phyloP scores from a whole-genome alignment of 2,888 invertebrate species.

The Adela reaumurella region DNA sequence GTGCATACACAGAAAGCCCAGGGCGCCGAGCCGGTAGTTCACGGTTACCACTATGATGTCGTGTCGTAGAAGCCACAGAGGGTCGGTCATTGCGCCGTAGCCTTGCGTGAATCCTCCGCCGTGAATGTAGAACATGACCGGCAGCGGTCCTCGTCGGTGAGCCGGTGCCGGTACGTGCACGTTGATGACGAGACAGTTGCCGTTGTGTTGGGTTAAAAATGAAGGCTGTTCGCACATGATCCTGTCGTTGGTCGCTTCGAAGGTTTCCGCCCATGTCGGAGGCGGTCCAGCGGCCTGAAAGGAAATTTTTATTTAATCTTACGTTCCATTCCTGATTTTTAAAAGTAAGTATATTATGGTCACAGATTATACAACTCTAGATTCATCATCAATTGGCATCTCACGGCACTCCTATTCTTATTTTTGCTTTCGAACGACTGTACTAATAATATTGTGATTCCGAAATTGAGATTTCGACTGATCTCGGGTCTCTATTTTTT shows the following conservation, averaged over 20 bases:
- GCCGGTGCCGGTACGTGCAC: not conserved
- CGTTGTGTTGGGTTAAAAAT: not conserved
- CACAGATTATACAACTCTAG: no score
- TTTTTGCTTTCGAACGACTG: no score
- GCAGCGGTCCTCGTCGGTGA: not conserved
- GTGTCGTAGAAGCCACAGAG: not conserved
- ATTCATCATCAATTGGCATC: no score
- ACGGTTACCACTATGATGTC: conserved; percentile 3
- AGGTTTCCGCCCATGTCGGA: not conserved
- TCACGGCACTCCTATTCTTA: no score
- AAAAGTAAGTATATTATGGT: no score
- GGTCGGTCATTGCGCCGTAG: not conserved
- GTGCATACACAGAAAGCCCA: conserved; percentile 3
- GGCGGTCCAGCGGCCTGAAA: not conserved
- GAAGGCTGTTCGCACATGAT: not conserved
- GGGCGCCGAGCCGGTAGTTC: conserved; percentile 3
- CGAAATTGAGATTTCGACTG: no score
- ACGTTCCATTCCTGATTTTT: no score
- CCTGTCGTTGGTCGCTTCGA: not conserved
- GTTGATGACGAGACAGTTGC: not conserved
- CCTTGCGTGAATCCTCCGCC: not conserved
- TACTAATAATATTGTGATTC: no score
- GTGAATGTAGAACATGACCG: not conserved
- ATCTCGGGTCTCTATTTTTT: no score
- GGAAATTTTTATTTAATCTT: no score